A percentile compares a stretch with the other conserved stretches of the same genome.
Evolutionary conservation across 2,113 vertebrate species (phyloP).

Genomic region (Cephalopholis sonnerati): DNA sequence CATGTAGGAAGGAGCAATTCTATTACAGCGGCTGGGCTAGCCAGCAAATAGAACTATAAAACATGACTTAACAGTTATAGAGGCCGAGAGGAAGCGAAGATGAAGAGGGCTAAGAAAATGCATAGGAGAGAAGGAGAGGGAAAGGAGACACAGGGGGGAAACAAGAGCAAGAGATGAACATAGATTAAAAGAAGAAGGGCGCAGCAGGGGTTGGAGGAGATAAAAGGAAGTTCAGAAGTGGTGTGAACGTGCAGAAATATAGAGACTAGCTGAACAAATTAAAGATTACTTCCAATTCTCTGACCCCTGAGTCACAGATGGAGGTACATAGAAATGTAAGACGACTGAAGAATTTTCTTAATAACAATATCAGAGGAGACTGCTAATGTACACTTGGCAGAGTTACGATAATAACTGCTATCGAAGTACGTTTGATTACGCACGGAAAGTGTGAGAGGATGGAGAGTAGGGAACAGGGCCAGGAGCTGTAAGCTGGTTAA

Average conservation of each 20-base stretch:
- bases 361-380: slow-evolving; percentile 50
- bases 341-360: slow-evolving; percentile 40
- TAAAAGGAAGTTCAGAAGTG: slow-evolving; percentile 26
- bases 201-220: slow-evolving; percentile 12
- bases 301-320: slow-evolving; percentile 37
- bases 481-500: slow-evolving; percentile 71
- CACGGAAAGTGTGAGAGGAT: slow-evolving; percentile 55
- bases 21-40: slow-evolving; percentile 72
- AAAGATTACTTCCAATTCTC: slow-evolving; percentile 47
- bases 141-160: slow-evolving; percentile 12
- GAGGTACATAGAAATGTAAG: slow-evolving; percentile 30
- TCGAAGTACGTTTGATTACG: slow-evolving; percentile 61
- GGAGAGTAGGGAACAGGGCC: slow-evolving; percentile 52
- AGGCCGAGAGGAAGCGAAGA: slow-evolving; percentile 45
- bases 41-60: slow-evolving; percentile 81
- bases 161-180: slow-evolving; percentile 41
- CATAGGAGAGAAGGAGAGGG: slow-evolving; percentile 16
- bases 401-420: slow-evolving; percentile 53
- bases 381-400: slow-evolving; percentile 64
- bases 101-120: slow-evolving; percentile 42
- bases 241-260: slow-evolving; percentile 21
- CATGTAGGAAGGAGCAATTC: slow-evolving; percentile 83
- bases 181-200: slow-evolving; percentile 53
- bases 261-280: slow-evolving; percentile 17
- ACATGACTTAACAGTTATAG: slow-evolving; percentile 76